Evolutionary conservation across 2,888 invertebrate genomes (phyloP).

Genomic region (Lepidochrysops patricia): DNA sequence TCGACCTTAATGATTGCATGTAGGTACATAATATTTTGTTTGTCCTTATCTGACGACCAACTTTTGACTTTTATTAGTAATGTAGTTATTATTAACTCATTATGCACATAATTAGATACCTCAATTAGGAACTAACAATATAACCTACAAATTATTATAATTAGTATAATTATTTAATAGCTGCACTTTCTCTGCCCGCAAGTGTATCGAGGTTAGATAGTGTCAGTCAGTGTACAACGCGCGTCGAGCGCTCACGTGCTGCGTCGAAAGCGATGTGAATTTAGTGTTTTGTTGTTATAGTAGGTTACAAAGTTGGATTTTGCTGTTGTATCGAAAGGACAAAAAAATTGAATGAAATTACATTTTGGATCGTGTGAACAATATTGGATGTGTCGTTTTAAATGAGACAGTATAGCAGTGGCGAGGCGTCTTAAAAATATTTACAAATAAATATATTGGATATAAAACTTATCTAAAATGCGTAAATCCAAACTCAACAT

Average conservation of each 20-base stretch:
- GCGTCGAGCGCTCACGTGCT: not conserved
- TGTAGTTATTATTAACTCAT: no score
- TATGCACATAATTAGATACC: not conserved
- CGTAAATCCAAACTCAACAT: slow-evolving; percentile 52
- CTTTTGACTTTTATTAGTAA: no score
- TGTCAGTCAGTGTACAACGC: not conserved
- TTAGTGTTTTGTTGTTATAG: not conserved
- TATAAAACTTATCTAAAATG: slow-evolving; percentile 35
- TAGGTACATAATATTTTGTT: no score
- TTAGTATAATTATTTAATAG: not conserved
- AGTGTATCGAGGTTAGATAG: not conserved
- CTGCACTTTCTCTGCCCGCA: not conserved
- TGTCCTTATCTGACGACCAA: no score
- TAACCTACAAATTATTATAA: not conserved
- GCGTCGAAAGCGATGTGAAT: not conserved
- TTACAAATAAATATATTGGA: not conserved
- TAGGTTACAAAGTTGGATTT: no score
- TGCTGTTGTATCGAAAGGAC: no score
- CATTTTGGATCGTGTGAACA: no score
- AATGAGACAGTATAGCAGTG: no score
- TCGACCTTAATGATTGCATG: no score
- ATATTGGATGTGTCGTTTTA: no score
- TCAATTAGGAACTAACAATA: not conserved
- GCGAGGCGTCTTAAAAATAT: no score
- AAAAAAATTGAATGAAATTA: no score